Evolutionary conservation across 2,113 vertebrate species (phyloP).

Genomic region (Agapornis roseicollis): DNA sequence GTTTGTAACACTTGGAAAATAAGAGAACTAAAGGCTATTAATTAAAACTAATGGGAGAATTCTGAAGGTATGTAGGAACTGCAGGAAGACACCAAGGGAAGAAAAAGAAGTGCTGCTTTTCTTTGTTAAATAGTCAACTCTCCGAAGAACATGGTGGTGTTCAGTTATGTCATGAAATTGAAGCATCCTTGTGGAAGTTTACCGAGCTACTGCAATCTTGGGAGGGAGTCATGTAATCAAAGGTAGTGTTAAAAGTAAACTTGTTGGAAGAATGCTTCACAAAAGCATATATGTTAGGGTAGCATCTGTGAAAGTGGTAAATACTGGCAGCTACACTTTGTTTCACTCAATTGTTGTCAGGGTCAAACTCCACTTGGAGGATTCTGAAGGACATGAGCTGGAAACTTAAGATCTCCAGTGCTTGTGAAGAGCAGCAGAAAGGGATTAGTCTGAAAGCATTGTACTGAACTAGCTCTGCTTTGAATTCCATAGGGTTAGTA

Average conservation of each 20-base stretch:
- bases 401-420: background rate
- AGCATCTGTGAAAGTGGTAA: background rate
- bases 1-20: too few relatives aligned
- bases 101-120: background rate
- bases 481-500: background rate
- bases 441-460: background rate
- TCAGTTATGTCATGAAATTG: background rate
- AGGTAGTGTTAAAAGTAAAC: too few relatives aligned
- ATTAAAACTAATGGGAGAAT: background rate
- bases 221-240: background rate
- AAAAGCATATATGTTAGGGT: background rate
- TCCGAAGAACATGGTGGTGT: background rate
- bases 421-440: background rate
- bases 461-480: background rate
- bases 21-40: too few relatives aligned
- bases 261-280: background rate
- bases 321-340: rapidly evolving
- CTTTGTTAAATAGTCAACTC: background rate
- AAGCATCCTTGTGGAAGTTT: background rate
- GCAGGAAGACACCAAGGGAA: background rate
- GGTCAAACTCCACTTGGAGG: rapidly evolving
- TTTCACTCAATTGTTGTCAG: background rate
- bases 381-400: background rate
- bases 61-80: background rate
- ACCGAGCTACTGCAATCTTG: background rate